Evolutionary conservation across 2,888 invertebrate genomes (phyloP).

Genomic region (Laothoe populi): DNA sequence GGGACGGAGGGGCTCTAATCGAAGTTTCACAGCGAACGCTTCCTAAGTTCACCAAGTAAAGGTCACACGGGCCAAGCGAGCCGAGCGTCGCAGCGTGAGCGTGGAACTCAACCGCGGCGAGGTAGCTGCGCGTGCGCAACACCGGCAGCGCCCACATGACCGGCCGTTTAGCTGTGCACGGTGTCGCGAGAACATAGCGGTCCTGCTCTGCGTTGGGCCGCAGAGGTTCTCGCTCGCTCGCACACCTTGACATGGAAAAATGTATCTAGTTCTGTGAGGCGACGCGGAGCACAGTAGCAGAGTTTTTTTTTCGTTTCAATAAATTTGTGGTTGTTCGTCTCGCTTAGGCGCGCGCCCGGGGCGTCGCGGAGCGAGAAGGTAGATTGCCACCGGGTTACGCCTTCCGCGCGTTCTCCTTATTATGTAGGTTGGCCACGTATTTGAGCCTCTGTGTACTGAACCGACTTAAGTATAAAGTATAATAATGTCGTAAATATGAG

Average conservation of each 20-base stretch:
- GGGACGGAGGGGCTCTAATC: constrained; percentile 78
- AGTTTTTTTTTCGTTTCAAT: constrained; percentile 82
- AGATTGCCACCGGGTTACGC: constrained; percentile 83
- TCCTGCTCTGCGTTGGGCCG: constrained; percentile 59
- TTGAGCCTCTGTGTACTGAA: constrained; percentile 76
- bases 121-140: constrained; percentile 82
- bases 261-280: constrained; percentile 84
- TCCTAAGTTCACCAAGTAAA: constrained; percentile 84
- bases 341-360: constrained; percentile 80
- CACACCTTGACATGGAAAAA: constrained; percentile 78
- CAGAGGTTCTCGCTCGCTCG: constrained; percentile 52
- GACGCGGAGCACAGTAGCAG: constrained; percentile 83
- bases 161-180: constrained; percentile 74
- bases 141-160: constrained; percentile 84
- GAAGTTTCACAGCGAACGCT: constrained; percentile 81
- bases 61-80: constrained; percentile 82
- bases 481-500: constrained; percentile 77
- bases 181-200: constrained; percentile 50
- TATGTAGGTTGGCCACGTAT: constrained; percentile 81
- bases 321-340: constrained; percentile 83
- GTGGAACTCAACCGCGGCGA: constrained; percentile 78
- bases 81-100: constrained; percentile 78
- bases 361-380: constrained; percentile 75
- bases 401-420: constrained; percentile 82
- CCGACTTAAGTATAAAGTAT: constrained; percentile 74